phyloP scores from a whole-genome alignment of 2,888 invertebrate genomes.

The Mythimna ferrago region DNA sequence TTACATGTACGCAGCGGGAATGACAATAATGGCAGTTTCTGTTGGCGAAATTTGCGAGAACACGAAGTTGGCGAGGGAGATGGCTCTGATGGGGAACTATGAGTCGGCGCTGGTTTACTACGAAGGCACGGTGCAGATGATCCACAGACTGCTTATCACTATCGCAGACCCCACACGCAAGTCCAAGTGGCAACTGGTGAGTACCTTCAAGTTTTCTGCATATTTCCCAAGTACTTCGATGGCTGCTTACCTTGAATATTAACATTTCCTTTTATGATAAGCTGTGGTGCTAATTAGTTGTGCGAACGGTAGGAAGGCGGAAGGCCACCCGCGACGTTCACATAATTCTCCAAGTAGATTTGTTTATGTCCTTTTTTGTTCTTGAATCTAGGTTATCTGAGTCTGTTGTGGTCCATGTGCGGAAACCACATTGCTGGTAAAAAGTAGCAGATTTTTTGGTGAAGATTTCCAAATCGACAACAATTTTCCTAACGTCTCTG shows the following conservation, averaged over 20 bases:
- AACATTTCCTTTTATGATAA: slow-evolving; percentile 86
- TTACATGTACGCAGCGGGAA: slow-evolving; percentile 90
- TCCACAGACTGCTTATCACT: slow-evolving; percentile 95
- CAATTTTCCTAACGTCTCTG: neutral
- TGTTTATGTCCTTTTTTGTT: slow-evolving; percentile 65
- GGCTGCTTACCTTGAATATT: slow-evolving; percentile 82
- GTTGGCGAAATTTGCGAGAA: slow-evolving; percentile 98
- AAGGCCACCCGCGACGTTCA: slow-evolving; percentile 80
- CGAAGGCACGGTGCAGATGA: slow-evolving; percentile 97
- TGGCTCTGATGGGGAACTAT: slow-evolving; percentile 98
- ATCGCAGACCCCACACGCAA: slow-evolving; percentile 95
- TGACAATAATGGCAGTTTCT: slow-evolving; percentile 96
- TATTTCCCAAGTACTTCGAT: slow-evolving; percentile 64
- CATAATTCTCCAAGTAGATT: slow-evolving; percentile 64
- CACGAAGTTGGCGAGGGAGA: slow-evolving; percentile 98
- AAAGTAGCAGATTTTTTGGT: neutral
- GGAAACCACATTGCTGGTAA: neutral
- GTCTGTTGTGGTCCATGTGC: slow-evolving; percentile 18
- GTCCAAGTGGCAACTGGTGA: slow-evolving; percentile 97
- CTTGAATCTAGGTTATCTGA: slow-evolving; percentile 34
- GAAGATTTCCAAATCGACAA: neutral
- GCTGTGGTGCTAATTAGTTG: slow-evolving; percentile 80
- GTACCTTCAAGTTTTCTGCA: slow-evolving; percentile 67
- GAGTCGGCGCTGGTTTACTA: slow-evolving; percentile 98
- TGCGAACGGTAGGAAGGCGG: slow-evolving; percentile 78